Evolutionary conservation across 1,140 invertebrate genomes (phyloP).

Genomic region (Drosophila athabasca): DNA sequence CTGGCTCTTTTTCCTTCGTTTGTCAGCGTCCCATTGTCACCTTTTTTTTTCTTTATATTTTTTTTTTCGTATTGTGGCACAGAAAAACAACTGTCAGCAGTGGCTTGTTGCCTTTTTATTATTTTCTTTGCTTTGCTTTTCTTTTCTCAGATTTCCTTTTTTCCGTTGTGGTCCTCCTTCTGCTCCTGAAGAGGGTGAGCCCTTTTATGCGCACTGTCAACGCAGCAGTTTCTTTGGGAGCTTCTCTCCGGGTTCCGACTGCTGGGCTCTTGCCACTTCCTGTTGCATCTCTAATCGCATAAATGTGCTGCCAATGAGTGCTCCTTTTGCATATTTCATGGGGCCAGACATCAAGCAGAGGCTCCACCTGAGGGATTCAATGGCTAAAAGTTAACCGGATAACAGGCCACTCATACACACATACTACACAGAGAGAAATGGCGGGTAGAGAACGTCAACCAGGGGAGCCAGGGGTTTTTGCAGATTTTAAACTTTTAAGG

Average conservation of each 20-base stretch:
- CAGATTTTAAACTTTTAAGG: conserved; percentile 46
- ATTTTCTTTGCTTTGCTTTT: conserved; percentile 35
- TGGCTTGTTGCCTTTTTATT: conserved; percentile 78
- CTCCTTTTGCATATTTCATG: conserved; percentile 74
- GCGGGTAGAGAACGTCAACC: conserved; percentile 6
- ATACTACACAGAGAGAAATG: conserved; percentile 3
- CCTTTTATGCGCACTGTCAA: conserved; percentile 69
- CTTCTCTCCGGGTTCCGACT: background rate
- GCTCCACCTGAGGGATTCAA: conserved; percentile 16
- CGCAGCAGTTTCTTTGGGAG: conserved; percentile 56
- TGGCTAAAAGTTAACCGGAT: conserved; percentile 57
- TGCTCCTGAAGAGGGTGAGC: conserved; percentile 41
- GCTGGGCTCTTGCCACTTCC: conserved; percentile 41
- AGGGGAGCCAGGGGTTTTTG: conserved; percentile 1
- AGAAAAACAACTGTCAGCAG: conserved; percentile 75
- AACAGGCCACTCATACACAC: conserved; percentile 6
- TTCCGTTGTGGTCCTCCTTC: conserved; percentile 26
- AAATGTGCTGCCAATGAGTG: conserved; percentile 78
- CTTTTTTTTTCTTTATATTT: conserved; percentile 40
- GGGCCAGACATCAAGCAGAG: conserved; percentile 44
- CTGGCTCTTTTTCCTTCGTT: conserved; percentile 14
- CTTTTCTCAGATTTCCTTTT: conserved; percentile 10
- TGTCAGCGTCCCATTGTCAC: conserved; percentile 69
- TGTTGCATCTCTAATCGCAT: conserved; percentile 78
- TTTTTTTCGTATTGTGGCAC: conserved; percentile 8